phyloP scores from a whole-genome alignment of 2,797 vertebrate genomes.

The Manis javanica region DNA sequence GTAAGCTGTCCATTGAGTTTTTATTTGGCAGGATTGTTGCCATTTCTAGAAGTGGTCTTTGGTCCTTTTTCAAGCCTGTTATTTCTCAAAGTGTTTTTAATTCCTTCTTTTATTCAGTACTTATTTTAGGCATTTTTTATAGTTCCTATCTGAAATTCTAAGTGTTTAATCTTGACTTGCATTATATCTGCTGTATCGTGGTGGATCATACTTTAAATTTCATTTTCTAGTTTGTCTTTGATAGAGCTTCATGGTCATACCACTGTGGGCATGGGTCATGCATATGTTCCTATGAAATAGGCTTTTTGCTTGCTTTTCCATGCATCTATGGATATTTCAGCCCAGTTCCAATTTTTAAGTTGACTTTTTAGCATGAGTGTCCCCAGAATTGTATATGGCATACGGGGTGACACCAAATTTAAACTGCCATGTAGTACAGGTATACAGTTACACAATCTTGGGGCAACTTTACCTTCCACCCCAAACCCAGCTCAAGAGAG shows the following conservation, averaged over 20 bases:
- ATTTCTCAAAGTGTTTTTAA: constrained; percentile 4
- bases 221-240: not conserved
- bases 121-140: not conserved
- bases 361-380: constrained; percentile 1
- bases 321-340: constrained; percentile 5
- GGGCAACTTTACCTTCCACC: not conserved
- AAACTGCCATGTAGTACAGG: not conserved
- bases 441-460: not conserved
- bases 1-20: not conserved
- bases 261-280: not conserved
- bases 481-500: not conserved
- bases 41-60: not conserved
- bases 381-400: not conserved
- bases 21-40: not conserved
- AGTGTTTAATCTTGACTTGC: not conserved
- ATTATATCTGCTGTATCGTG: not conserved
- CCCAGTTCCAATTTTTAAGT: constrained; percentile 27
- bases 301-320: constrained; percentile 37
- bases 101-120: constrained; percentile 17
- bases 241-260: not conserved
- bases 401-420: not conserved
- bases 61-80: not conserved
- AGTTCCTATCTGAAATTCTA: constrained; percentile 37
- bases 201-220: not conserved
- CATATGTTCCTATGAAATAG: not conserved